Conservation (phyloP, 1,140 invertebrate species). For the Heliconius hermathena region DNA sequence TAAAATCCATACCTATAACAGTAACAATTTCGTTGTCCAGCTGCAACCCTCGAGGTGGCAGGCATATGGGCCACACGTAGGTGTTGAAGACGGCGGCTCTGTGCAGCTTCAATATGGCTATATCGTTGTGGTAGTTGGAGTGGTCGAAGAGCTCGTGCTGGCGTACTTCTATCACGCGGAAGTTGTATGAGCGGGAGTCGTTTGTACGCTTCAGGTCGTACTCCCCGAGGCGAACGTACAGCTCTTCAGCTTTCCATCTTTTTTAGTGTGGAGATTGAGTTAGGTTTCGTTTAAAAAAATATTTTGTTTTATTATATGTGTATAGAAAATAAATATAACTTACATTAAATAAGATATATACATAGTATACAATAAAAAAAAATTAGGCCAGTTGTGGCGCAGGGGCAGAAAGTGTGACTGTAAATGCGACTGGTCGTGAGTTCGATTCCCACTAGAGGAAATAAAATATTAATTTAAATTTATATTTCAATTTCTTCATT, state of each 20-base stretch:
- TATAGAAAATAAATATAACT: too few relatives aligned
- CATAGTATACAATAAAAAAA: too few relatives aligned
- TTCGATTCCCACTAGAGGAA: too few relatives aligned
- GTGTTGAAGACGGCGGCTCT: constrained; percentile 86
- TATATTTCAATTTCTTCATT: too few relatives aligned
- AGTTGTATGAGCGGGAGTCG: constrained; percentile 86
- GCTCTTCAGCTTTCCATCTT: constrained; percentile 84
- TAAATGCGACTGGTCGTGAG: too few relatives aligned
- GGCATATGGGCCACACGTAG: constrained; percentile 92
- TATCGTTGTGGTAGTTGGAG: constrained; percentile 88
- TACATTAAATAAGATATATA: too few relatives aligned
- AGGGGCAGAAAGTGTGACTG: too few relatives aligned
- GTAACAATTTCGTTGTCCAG: constrained; percentile 86
- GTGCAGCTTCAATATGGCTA: constrained; percentile 89
- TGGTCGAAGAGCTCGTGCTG: constrained; percentile 85
- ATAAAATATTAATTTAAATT: too few relatives aligned
- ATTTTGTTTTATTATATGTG: not conserved
- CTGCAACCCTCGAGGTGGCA: constrained; percentile 85
- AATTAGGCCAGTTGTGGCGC: too few relatives aligned
- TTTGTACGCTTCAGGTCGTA: constrained; percentile 87
- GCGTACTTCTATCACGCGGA: constrained; percentile 84
- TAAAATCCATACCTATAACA: constrained; percentile 83
- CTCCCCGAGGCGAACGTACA: constrained; percentile 89
- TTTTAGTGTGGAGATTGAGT: constrained; percentile 6
- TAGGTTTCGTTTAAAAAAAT: not conserved